Conservation (phyloP, 1,140 invertebrate genomes). For the Dufourea novaeangliae region DNA sequence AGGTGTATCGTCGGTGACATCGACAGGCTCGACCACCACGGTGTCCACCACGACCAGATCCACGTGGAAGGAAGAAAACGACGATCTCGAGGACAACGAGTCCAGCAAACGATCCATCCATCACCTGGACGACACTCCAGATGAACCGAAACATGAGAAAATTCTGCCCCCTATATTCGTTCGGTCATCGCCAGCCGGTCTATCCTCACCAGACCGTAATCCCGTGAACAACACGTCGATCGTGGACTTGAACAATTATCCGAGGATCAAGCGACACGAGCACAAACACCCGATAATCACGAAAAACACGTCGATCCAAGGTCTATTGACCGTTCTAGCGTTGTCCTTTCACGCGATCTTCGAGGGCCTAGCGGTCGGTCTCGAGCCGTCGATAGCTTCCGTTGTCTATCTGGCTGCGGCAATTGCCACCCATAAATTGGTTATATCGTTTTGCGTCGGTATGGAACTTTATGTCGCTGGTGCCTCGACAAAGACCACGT, state of each 20-base stretch:
- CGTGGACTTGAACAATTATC: constrained; percentile 22
- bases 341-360: constrained; percentile 91
- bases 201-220: constrained; percentile 12
- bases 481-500: constrained; percentile 82
- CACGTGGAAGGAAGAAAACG: constrained; percentile 49
- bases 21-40: constrained; percentile 57
- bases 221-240: constrained; percentile 12
- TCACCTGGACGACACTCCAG: constrained; percentile 26
- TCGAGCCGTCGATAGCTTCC: constrained; percentile 85
- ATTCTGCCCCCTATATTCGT: constrained; percentile 71
- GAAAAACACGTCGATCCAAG: constrained; percentile 80
- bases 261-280: constrained; percentile 28
- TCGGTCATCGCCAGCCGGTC: constrained; percentile 48
- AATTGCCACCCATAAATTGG: constrained; percentile 88
- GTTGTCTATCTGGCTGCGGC: constrained; percentile 87
- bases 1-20: constrained; percentile 46
- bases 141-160: constrained; percentile 51
- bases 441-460: constrained; percentile 87
- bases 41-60: constrained; percentile 51
- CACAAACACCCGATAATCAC: constrained; percentile 21
- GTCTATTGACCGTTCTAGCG: constrained; percentile 87
- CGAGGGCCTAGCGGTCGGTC: constrained; percentile 90
- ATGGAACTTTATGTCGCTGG: constrained; percentile 86
- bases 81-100: constrained; percentile 27
- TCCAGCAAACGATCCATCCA: constrained; percentile 20